Conservation (phyloP, 2,113 vertebrate genomes). For the Lonchura striata region DNA sequence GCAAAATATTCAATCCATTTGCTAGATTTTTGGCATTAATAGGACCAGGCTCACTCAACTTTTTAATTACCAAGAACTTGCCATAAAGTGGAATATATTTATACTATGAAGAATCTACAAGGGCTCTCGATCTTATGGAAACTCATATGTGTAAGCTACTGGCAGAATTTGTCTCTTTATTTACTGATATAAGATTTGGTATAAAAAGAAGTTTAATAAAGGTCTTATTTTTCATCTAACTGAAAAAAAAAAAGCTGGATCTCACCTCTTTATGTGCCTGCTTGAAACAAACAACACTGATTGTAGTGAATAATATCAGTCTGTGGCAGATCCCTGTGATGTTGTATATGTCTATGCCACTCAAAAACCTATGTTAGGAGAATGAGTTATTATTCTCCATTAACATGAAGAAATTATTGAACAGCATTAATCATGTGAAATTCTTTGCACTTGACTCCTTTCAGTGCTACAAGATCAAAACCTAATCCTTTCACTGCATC, state of each 20-base stretch:
- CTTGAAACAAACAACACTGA: neutral
- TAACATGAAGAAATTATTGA: constrained; percentile 7
- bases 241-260: neutral
- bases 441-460: neutral
- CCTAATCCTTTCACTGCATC: neutral
- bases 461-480: neutral
- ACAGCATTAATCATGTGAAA: neutral
- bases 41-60: neutral
- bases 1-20: neutral
- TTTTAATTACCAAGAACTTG: neutral
- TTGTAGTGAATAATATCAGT: neutral
- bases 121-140: neutral
- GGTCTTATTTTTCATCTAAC: neutral
- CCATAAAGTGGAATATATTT: neutral
- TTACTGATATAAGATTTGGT: neutral
- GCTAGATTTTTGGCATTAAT: neutral
- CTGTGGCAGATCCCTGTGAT: neutral
- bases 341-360: neutral
- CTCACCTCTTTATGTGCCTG: neutral
- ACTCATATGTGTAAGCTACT: neutral
- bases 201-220: neutral
- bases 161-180: neutral
- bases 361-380: neutral
- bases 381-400: neutral
- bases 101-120: neutral